A percentile compares a stretch with the other conserved stretches of the same genome.
phyloP scores from a whole-genome alignment of 2,888 invertebrate genomes.

The Philereme vetulata region DNA sequence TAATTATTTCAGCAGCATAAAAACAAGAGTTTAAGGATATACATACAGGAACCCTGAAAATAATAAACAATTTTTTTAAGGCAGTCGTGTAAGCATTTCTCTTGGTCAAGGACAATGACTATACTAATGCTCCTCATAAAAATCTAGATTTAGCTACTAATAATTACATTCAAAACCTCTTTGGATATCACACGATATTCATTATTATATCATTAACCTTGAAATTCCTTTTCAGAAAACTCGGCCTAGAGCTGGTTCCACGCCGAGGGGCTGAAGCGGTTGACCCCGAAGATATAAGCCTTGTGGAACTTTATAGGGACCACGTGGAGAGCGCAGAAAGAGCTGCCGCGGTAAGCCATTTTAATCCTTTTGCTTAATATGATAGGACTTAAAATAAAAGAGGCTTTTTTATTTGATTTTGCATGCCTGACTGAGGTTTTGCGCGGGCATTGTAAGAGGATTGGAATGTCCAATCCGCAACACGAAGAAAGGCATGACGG shows the following conservation, averaged over 20 bases:
- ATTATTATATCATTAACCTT: conserved; percentile 4
- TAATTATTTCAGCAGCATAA: too few species aligned
- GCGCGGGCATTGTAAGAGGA: conserved; percentile 37
- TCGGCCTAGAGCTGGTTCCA: conserved; percentile 96
- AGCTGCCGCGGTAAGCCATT: conserved; percentile 87
- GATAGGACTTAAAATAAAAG: conserved; percentile 15
- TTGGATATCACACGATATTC: too few species aligned
- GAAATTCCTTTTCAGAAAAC: conserved; percentile 86
- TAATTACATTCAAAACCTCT: too few species aligned
- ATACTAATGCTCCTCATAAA: too few species aligned
- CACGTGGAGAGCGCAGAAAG: conserved; percentile 89
- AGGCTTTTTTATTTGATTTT: conserved; percentile 27
- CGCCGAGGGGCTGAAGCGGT: conserved; percentile 95
- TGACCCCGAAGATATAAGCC: conserved; percentile 94
- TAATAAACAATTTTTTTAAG: too few species aligned
- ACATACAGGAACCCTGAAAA: too few species aligned
- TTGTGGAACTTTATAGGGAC: conserved; percentile 94
- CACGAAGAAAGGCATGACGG: conserved; percentile 29
- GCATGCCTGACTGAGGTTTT: conserved; percentile 32
- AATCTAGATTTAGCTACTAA: too few species aligned
- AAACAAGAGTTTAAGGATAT: too few species aligned
- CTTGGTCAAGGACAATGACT: too few species aligned
- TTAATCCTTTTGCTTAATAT: conserved; percentile 4
- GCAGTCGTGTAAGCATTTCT: too few species aligned
- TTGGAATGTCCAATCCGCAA: conserved; percentile 38